phyloP scores from a whole-genome alignment of 2,888 invertebrate genomes.

The Antitype chi region DNA sequence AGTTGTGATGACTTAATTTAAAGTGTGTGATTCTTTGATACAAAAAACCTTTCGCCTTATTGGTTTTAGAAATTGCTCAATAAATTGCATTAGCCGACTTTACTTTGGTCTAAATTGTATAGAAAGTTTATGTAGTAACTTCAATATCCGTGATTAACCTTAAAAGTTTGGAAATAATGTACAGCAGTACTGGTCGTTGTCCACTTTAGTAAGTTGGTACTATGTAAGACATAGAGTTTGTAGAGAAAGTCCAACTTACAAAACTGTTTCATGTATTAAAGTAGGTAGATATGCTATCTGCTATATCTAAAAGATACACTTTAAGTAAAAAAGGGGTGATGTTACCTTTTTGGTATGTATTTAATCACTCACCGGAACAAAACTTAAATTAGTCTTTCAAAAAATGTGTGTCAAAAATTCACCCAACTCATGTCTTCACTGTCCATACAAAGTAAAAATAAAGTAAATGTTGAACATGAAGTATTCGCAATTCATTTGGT shows the following conservation, averaged over 20 bases:
- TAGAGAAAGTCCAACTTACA: slow-evolving; percentile 28
- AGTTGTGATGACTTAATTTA: slow-evolving; percentile 9
- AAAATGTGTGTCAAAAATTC: neutral
- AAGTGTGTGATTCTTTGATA: slow-evolving; percentile 11
- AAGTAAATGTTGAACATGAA: too few relatives aligned
- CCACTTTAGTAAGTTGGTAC: slow-evolving; percentile 26
- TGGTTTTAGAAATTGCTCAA: slow-evolving; percentile 46
- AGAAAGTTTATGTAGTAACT: slow-evolving; percentile 61
- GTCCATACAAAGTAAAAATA: neutral
- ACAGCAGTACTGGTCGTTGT: slow-evolving; percentile 22
- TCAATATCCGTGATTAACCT: slow-evolving; percentile 47
- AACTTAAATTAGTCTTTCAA: neutral
- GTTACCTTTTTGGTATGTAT: neutral
- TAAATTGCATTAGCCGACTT: slow-evolving; percentile 46
- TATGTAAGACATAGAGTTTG: neutral
- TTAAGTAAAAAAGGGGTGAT: neutral
- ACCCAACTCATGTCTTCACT: neutral
- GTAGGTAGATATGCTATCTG: neutral
- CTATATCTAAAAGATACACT: neutral
- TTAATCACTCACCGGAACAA: too few relatives aligned
- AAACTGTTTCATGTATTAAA: slow-evolving; percentile 3
- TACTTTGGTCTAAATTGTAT: slow-evolving; percentile 43
- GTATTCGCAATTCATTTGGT: too few relatives aligned
- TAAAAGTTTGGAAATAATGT: slow-evolving; percentile 41
- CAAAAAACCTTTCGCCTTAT: slow-evolving; percentile 18